Base-by-base conservation (phyloP, 92 coral and sea anemone species). In the Actinostola sp. region DNA sequence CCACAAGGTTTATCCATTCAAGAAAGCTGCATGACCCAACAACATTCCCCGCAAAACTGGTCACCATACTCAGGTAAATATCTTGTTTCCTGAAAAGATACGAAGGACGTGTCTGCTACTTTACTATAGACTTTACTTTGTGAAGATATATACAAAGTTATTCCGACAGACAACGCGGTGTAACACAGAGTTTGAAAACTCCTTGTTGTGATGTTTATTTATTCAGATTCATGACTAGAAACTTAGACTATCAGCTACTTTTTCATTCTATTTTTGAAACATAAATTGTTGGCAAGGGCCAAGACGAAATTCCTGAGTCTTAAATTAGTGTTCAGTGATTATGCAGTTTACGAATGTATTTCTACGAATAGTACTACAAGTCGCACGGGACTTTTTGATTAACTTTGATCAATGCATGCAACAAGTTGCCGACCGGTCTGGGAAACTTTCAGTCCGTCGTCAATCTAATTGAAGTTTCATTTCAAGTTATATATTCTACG, bases 11-110 rank as follows among this genome's bases (percentile, higher is more conserved):
- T 77, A 73, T 17, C 82, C 61, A 59, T 70, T 41, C 75, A 60
- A 83, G 55, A 71, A 50, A 72, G 66, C 61, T 49, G 72, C 20
- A 64, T 75, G 33, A 43, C 23, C 32, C 81, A 75, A 64, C 83
- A 77, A 56, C 83, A 77, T 54, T 38, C 83, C 23, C 67, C 83
- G 4, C 83, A 77, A 16, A 61, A 71, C 50, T 77, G 83, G 83
- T 42, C 71, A 29, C 83, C 83, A 0, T 77, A 66, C 50, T 58
- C 83, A 55, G 83, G 83, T 77, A 77, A 64, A 45, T 17, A 53
- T 27, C n/a, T 27, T 30, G 36, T 57, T 57, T 27, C 2, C 39
- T 27, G 25, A 20, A 20, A 21, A 52, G 12, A 52, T 29, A 24
- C 6, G 11, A 36, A 36, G 42, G 42, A n/a, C n/a, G n/a, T n/a